Base-by-base conservation (phyloP, 92 coral and sea anemone species). In the Epizoanthus scotinus region DNA sequence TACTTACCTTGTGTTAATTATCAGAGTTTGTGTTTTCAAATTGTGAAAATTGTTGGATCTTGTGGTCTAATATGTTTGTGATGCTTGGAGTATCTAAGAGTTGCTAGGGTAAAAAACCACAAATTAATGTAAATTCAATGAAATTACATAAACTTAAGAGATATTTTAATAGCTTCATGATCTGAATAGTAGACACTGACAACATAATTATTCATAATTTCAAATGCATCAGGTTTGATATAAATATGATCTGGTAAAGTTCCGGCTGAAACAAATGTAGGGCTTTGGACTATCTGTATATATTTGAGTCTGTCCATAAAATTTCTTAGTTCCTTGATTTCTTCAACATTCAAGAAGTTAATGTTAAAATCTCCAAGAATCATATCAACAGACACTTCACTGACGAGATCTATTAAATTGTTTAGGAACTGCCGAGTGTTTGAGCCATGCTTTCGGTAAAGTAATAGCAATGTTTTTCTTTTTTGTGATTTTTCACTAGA, bases 241-340 rank as follows among this genome's bases (percentile, higher is more conserved):
- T 84, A 86, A 8, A 91, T 73, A 71, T 92, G 93, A 77, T 89
- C 93, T 61, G 89, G 29, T 67, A 91, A 77, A 72, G 81, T 84
- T 47, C 91, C 92, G 67, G 86, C 52, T 67, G 94, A 87, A 6
- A 86, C 70, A 75, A 88, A 88, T 73, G 93, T 86, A 40, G 91
- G 74, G 21, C n/a, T 53, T n/a, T 69, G 59, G 67, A 84, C 83
- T 80, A 82, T 60, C 75, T 90, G 94, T 49, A 36, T 74, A 77
- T 87, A 90, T 26, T 70, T 52, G 8, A 82, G 67, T 13, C 60
- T 22, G 8, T 73, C 73, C 92, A 91, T 91, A 31, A 86, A 67
- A 18, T 66, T 24, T 62, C 79, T 80, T 26, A 83, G 86, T 34
- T 68, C 81, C 73, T 83, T 42, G 25, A 73, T 73, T 63, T 81